Base-by-base conservation (phyloP, 1,140 invertebrate species). In the Drosophila santomea region DNA sequence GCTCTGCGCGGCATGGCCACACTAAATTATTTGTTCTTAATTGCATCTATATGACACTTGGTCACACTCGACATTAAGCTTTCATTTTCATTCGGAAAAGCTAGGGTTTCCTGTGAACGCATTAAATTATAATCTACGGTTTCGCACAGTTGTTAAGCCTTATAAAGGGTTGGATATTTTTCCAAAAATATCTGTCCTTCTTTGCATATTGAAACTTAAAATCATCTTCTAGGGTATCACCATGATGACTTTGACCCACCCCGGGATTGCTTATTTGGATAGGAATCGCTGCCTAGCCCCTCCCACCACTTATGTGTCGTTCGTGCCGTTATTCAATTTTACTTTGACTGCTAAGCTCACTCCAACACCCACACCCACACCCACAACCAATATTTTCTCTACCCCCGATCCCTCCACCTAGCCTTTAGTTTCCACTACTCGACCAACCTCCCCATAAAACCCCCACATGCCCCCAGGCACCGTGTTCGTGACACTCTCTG, bases 291-390 rank as follows among this genome's bases (percentile, higher is more conserved):
- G 4, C 23, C 14, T 12, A 14, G 4, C 25, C 39, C 41, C 47
- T 25, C 48, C 54, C 60, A 54, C 14, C 17, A 41, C 64, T 58
- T 55, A 60, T 39, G 48, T 51, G 56, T 48, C 45, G 68, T 78
- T 72, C 69, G 74, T 86, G 83, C 84, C 80, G 80, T 83, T 79
- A 88, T 88, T 88, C 83, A 88, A 88, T 88, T 88, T 89, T 66
- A 69, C 79, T 79, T 88, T 77, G 83, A 89, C 84, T 79, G 63
- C 72, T 61, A 74, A 74, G 66, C 78, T 54, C 32, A 23, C 68
- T 23, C n/a, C 11, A 23, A 36, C 54, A 35, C 20, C 50, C 51
- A 23, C 44, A 23, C 7, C 32, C 25, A 10, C 14, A 28, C 28
- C 32, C 32, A 32, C 32, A 32, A 32, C 23, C 47, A 28, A 28